Evolutionary conservation across 2,888 invertebrate genomes (phyloP), one percentile per base, ranked within the genome.

Genomic region (Drosophila yooni): DNA sequence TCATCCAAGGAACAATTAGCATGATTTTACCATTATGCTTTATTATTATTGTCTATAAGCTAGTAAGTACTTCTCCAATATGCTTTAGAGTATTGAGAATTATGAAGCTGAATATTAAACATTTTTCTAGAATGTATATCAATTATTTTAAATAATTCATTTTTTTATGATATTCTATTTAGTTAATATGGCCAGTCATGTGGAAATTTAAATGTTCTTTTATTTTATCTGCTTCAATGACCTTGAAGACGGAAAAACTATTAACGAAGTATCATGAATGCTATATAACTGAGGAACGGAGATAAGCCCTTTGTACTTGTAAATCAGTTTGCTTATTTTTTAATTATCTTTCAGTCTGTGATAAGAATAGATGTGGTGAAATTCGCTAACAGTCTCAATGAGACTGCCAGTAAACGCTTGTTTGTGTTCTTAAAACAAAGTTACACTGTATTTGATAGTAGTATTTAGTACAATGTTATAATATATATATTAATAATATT

Each of bases 281-380:
- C 7, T 7, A 25, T 25, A 15, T 4, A 4, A 3, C 46, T 15
- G 46, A 25, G 13, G 8, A 46, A 15, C 15, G 4, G 7, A 15
- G 46, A 25, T 3, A 15, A 46, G 46, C 21, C 15, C 46, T 46
- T 46, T 43, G 7, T 25, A 15, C 3, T 43, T 43, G 43, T 21
- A 21, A 21, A 46, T 15, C 7, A 15, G 7, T 8, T 46, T 8
- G 21, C 15, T 15, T 15, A 40, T 21, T 1, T 15, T 25, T 25
- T 2, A 8, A 5, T 33, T 43, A 15, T 52, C 0, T 13, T 38
- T 51, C 31, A 51, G 15, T 38, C 7, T 51, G 33, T 40, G 38
- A 50, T 59, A n/a, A 43, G n/a, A 63, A 18, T 13, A 10, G 21
- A 13, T 50, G 38, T 50, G 48, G 38, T 64, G 7, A 46, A 21